Conservation (phyloP, 1,140 invertebrate genomes). For the Drosophila insularis region DNA sequence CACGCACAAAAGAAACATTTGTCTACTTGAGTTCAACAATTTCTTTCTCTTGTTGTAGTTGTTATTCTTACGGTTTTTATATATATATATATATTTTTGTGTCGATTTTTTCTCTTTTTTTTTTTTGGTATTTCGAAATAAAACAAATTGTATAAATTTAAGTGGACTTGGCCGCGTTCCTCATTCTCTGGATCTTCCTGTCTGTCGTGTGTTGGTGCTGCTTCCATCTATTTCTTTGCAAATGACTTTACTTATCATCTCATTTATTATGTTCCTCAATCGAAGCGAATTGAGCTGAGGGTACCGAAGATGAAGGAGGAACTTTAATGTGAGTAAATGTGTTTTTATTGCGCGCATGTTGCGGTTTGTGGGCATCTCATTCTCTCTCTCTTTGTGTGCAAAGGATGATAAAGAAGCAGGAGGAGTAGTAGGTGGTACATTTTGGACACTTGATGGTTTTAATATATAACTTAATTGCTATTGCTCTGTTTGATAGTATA, state of each 20-base stretch:
- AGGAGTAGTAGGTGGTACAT: background rate
- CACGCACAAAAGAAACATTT: constrained; percentile 59
- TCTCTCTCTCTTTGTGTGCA: background rate
- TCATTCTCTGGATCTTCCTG: background rate
- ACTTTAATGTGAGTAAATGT: constrained; percentile 26
- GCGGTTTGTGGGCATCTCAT: background rate
- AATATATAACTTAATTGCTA: constrained; percentile 56
- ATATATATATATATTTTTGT: too few relatives aligned
- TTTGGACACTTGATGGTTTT: constrained; percentile 39
- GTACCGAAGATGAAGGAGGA: background rate
- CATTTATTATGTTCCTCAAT: constrained; percentile 64
- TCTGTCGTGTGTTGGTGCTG: background rate
- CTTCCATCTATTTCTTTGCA: constrained; percentile 35
- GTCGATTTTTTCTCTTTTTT: background rate
- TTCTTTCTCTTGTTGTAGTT: constrained; percentile 41
- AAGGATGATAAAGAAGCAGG: background rate
- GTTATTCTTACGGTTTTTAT: background rate
- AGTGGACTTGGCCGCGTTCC: constrained; percentile 35
- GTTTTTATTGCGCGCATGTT: constrained; percentile 4
- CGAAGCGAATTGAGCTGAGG: constrained; percentile 23
- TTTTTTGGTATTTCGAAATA: constrained; percentile 50
- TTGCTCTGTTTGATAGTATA: constrained; percentile 17
- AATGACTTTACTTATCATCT: constrained; percentile 68
- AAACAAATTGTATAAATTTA: constrained; percentile 71
- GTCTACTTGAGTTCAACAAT: constrained; percentile 55